Percentiles rank a stretch among this genome's conserved stretches.
Conservation (phyloP, 2,888 invertebrate species). For the Coleophora flavipennella region DNA sequence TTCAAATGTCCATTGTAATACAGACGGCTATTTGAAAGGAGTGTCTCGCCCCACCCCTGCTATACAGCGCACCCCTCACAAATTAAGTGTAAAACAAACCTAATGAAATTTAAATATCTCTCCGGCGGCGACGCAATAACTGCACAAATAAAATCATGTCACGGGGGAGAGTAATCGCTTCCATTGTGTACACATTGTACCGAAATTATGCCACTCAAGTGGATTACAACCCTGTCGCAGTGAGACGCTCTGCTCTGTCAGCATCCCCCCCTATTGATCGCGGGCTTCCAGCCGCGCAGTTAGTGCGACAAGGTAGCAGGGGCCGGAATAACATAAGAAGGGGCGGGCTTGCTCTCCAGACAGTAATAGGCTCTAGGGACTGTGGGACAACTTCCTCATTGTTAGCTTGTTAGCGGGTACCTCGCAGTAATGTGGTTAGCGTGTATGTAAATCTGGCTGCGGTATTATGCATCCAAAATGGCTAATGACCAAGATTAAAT, state of each 20-base stretch:
- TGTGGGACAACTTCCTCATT: constrained; percentile 62
- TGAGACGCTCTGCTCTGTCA: constrained; percentile 21
- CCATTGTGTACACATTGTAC: constrained; percentile 64
- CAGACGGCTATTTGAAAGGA: constrained; percentile 52
- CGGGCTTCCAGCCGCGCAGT: constrained; percentile 9
- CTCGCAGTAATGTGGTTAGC: constrained; percentile 52
- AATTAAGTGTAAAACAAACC: constrained; percentile 74
- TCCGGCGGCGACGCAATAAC: constrained; percentile 64
- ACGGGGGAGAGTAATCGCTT: constrained; percentile 65
- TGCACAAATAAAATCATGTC: constrained; percentile 70
- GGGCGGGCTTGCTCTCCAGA: constrained; percentile 58
- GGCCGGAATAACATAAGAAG: constrained; percentile 40
- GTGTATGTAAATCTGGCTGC: constrained; percentile 42
- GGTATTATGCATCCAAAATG: constrained; percentile 7
- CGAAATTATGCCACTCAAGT: constrained; percentile 35
- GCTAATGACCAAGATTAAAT: too few relatives aligned
- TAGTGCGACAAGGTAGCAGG: constrained; percentile 50
- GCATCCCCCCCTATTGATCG: constrained; percentile 13
- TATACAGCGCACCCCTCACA: constrained; percentile 57
- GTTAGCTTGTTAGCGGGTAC: constrained; percentile 66
- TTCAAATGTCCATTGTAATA: constrained; percentile 59
- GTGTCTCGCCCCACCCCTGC: constrained; percentile 54
- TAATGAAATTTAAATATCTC: constrained; percentile 73
- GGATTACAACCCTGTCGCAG: constrained; percentile 47
- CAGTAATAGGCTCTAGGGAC: constrained; percentile 64